A percentile compares a stretch with the other conserved stretches of the same genome.
Evolutionary conservation across 1,140 invertebrate species (phyloP).

Genomic region (Megalonaias nervosa): DNA sequence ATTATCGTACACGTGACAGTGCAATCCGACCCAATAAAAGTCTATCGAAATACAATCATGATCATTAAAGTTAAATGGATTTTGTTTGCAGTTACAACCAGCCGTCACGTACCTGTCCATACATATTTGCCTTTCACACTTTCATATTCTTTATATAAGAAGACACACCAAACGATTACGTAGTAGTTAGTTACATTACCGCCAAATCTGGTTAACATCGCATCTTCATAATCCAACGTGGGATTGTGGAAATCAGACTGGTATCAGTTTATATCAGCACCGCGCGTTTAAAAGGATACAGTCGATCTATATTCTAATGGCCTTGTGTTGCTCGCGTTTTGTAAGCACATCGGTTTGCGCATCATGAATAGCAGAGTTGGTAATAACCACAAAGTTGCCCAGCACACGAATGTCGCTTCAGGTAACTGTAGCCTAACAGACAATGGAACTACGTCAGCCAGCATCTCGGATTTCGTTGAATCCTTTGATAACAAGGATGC

Average conservation of each 20-base stretch:
- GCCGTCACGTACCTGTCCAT: not conserved
- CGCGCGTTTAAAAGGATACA: not conserved
- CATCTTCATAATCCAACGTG: too few species aligned
- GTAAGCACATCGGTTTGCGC: not conserved
- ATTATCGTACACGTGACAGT: too few species aligned
- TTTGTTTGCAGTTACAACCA: slow-evolving; percentile 1
- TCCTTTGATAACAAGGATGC: not conserved
- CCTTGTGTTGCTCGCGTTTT: not conserved
- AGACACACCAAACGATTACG: not conserved
- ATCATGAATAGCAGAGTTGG: slow-evolving; percentile 6
- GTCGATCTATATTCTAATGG: not conserved
- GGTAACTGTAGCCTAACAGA: not conserved
- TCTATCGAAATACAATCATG: not conserved
- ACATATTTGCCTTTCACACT: too few species aligned
- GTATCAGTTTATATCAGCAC: not conserved
- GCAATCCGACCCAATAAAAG: too few species aligned
- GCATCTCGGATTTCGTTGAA: not conserved
- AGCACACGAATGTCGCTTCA: not conserved
- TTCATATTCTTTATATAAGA: too few species aligned
- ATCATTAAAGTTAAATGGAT: not conserved
- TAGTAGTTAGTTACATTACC: not conserved
- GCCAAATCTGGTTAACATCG: too few species aligned
- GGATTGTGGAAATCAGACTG: too few species aligned
- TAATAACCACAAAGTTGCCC: not conserved
- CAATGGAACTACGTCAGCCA: not conserved